These are phyloP conservation scores for Steinernema khuongi DNA, from an alignment of 1,140 invertebrate species.

Conservation along the genomic window DNA sequence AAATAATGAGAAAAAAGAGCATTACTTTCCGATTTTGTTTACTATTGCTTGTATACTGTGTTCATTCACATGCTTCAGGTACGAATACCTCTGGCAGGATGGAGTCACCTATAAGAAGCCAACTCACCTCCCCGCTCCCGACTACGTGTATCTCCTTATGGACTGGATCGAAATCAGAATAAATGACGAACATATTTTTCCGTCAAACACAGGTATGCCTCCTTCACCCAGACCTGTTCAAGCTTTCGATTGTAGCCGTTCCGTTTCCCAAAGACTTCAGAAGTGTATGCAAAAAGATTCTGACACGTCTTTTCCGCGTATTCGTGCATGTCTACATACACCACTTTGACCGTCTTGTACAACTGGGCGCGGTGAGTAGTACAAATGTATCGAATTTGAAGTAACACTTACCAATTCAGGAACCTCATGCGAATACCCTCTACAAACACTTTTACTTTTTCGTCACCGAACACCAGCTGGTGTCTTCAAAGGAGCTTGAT, in stretches of 20 bases:
- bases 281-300: conserved; percentile 75
- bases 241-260: conserved; percentile 64
- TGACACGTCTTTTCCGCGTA: conserved; percentile 82
- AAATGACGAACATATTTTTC: conserved; percentile 81
- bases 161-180: conserved; percentile 90
- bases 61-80: conserved; percentile 64
- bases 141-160: conserved; percentile 82
- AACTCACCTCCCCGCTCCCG: conserved; percentile 75
- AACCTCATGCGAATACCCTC: conserved; percentile 90
- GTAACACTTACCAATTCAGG: conserved; percentile 63
- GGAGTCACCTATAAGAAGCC: conserved; percentile 79
- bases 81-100: conserved; percentile 90
- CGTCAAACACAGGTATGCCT: conserved; percentile 69
- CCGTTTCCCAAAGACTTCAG: conserved; percentile 83
- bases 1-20: background rate
- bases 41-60: too few relatives aligned
- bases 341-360: conserved; percentile 82
- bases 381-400: conserved; percentile 21
- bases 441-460: conserved; percentile 97
- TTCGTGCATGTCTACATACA: conserved; percentile 96
- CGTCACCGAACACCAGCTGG: conserved; percentile 78
- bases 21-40: too few relatives aligned
- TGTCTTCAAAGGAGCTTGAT: conserved; percentile 79
- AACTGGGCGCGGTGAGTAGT: conserved; percentile 75
- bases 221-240: background rate